Percentiles rank a stretch among this genome's conserved stretches.
phyloP scores from a whole-genome alignment of 30 jellyfish, hydroid and myxozoan genomes.

The Turritopsis dohrnii region DNA sequence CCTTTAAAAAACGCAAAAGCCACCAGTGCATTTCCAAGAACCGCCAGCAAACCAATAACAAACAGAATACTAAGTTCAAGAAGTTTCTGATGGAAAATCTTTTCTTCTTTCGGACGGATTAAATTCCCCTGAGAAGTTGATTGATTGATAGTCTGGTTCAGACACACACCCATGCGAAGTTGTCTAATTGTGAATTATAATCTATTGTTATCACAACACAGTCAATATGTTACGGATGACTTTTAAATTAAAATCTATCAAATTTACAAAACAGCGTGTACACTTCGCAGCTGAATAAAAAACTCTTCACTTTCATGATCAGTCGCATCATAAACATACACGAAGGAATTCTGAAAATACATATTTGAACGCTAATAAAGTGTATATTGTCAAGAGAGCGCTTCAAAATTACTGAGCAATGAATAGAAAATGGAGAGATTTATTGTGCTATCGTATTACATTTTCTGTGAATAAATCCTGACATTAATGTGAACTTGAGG shows the following conservation, averaged over 20 bases:
- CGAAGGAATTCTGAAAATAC: not conserved
- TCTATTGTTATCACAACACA: not conserved
- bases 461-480: not conserved
- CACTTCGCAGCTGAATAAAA: not conserved
- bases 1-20: constrained; percentile 65
- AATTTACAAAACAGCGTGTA: not conserved
- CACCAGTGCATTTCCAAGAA: constrained; percentile 83
- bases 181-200: not conserved
- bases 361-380: not conserved
- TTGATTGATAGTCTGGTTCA: not conserved
- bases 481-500: not conserved
- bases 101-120: not conserved
- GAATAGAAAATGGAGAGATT: not conserved
- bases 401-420: not conserved
- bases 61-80: constrained; percentile 23
- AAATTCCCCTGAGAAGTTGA: not conserved
- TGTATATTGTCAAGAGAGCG: not conserved
- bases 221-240: not conserved
- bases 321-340: not conserved
- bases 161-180: not conserved
- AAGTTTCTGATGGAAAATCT: not conserved
- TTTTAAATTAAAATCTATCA: not conserved
- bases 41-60: constrained; percentile 35
- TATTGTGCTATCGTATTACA: not conserved
- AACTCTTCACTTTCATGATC: not conserved